Percentiles rank a stretch among this genome's conserved stretches.
Evolutionary conservation across 2,113 vertebrate genomes (phyloP).

Genomic region (Neotragus moschatus): DNA sequence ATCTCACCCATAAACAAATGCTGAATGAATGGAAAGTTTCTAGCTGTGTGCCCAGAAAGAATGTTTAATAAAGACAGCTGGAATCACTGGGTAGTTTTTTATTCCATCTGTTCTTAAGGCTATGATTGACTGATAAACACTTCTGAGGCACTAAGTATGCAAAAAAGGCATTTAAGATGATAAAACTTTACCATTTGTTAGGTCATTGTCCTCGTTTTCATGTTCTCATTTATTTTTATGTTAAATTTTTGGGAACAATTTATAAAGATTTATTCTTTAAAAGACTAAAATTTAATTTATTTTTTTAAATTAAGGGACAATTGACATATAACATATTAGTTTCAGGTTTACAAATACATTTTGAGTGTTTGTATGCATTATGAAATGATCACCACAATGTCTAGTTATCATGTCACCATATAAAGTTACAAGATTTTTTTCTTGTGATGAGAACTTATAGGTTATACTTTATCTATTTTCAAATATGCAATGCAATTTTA

Average conservation of each 20-base stretch:
- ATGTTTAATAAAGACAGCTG: conserved; percentile 20
- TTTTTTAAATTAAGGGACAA: not conserved
- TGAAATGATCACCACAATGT: not conserved
- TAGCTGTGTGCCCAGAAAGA: conserved; percentile 34
- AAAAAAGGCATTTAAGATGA: conserved; percentile 19
- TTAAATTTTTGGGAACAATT: conserved; percentile 10
- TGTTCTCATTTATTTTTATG: not conserved
- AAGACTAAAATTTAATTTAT: not conserved
- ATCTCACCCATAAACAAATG: not conserved
- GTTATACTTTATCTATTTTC: not conserved
- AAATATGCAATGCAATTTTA: not conserved
- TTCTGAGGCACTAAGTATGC: not conserved
- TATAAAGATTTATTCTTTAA: not conserved
- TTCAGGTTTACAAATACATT: not conserved
- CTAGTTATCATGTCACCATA: not conserved
- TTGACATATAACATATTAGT: not conserved
- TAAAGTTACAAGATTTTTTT: not conserved
- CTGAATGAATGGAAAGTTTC: conserved; percentile 29
- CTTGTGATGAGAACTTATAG: not conserved
- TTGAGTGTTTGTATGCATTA: not conserved
- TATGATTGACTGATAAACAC: not conserved
- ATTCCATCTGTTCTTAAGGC: conserved; percentile 19
- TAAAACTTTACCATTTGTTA: not conserved
- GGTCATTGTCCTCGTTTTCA: not conserved
- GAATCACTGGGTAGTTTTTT: not conserved